phyloP scores from a whole-genome alignment of 2,113 vertebrate genomes.

The Mungos mungo region DNA sequence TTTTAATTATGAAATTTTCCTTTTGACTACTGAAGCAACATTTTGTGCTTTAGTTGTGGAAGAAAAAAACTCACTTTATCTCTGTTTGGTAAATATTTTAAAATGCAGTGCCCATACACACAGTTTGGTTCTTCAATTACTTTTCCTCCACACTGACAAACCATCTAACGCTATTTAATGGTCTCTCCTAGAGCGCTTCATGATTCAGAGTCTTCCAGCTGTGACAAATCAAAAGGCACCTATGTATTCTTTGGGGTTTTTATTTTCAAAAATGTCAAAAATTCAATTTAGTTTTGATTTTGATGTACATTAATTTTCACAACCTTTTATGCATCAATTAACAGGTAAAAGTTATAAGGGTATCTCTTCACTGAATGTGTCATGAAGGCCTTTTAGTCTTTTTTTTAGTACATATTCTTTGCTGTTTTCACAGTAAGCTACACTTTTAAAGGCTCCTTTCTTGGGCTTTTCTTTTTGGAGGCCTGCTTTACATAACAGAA shows the following conservation, averaged over 20 bases:
- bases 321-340: slow-evolving; percentile 74
- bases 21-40: slow-evolving; percentile 39
- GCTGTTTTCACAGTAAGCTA: slow-evolving; percentile 29
- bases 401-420: slow-evolving; percentile 50
- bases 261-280: slow-evolving; percentile 71
- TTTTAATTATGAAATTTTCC: slow-evolving; percentile 49
- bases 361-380: slow-evolving; percentile 49
- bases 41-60: neutral
- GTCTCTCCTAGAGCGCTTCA: slow-evolving; percentile 44
- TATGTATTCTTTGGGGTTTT: slow-evolving; percentile 63
- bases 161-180: slow-evolving; percentile 57
- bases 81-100: slow-evolving; percentile 70
- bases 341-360: slow-evolving; percentile 51
- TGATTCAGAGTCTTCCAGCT: slow-evolving; percentile 73
- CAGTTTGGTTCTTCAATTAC: slow-evolving; percentile 63
- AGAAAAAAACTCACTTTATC: neutral
- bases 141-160: slow-evolving; percentile 70
- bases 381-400: slow-evolving; percentile 42
- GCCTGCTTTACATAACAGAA: slow-evolving; percentile 20
- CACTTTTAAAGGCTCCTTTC: slow-evolving; percentile 42
- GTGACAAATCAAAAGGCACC: slow-evolving; percentile 70
- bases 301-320: slow-evolving; percentile 66
- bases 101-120: slow-evolving; percentile 40
- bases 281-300: slow-evolving; percentile 77
- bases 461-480: slow-evolving; percentile 17